Base-by-base conservation (phyloP, 2,797 vertebrate species). In the Dipus sagitta region DNA sequence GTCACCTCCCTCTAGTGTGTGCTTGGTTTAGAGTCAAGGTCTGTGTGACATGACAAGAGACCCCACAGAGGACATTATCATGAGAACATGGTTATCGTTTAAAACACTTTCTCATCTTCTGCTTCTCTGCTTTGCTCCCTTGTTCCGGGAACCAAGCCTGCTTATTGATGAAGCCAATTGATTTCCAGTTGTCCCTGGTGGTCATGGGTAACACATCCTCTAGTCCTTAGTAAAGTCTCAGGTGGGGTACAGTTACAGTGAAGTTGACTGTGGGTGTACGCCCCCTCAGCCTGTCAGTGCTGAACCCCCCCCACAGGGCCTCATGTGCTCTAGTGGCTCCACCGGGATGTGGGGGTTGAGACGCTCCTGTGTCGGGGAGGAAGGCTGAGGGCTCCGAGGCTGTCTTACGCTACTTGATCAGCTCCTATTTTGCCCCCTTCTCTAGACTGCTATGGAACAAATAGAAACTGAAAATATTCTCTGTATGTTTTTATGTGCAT, bases 131-230 rank as follows among this genome's bases (percentile, higher is more conserved):
- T 72, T 85, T 67, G 11, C 6, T 30, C 64, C 30, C 71, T 95
- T 90, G 54, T 75, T 71, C 64, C 52, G 75, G 60, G 81, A 91
- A 94, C 88, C 34, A 92, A 17, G 70, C 23, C 26, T 54, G 58
- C 47, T 72, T 77, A 0, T 87, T 58, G 54, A 13, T 83, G 71
- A 81, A 88, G 34, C 42, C 38, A 30, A 26, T 38, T 90, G 34
- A 64, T 91, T 95, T 92, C 75, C 77, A 52, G 1, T 87, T 89
- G 52, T 30, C 47, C 47, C 77, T 90, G 60, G 9, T 3, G 24
- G 58, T 92, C 70, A 0, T 1, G 12, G 70, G 80, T 38, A 92
- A 20, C 21, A 6, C 42, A 21, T 11, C 52, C 2, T 72, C 34
- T 38, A 28, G 81, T 67, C 85, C 86, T 82, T 28, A 75, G 83